Evolutionary conservation across 2,113 vertebrate genomes (phyloP).

Genomic region (Haliaeetus leucogaster): DNA sequence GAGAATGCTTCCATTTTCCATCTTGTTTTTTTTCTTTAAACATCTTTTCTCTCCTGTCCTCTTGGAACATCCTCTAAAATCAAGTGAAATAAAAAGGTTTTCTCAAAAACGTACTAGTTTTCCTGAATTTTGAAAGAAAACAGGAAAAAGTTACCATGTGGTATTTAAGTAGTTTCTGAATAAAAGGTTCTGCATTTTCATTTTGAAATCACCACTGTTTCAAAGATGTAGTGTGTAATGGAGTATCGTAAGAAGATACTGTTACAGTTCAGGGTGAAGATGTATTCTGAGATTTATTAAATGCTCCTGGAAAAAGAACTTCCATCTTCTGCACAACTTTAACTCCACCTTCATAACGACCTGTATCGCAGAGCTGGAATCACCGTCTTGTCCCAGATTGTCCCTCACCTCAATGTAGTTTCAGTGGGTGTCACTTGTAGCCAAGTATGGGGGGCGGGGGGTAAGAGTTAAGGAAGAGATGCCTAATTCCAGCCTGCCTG

Average conservation of each 20-base stretch:
- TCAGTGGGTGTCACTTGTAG: not conserved
- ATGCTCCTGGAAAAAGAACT: not conserved
- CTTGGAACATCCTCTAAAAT: not conserved
- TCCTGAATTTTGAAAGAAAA: not conserved
- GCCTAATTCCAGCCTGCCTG: not conserved
- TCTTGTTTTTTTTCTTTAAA: not conserved
- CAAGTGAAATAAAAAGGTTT: not conserved
- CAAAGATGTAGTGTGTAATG: not conserved
- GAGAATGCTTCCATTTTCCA: not conserved
- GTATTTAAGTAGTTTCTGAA: not conserved
- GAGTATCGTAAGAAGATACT: not conserved
- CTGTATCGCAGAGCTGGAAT: not conserved
- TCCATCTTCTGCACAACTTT: not conserved
- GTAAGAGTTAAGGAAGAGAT: not conserved
- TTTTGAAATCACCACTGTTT: not conserved
- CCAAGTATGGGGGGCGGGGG: no score
- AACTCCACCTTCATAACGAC: not conserved
- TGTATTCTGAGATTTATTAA: not conserved
- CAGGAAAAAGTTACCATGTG: rapidly evolving
- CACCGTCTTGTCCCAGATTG: not conserved
- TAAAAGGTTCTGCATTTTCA: not conserved
- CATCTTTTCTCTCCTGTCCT: not conserved
- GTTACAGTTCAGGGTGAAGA: not conserved
- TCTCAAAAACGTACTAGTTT: not conserved
- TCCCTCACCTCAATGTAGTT: not conserved